phyloP scores from a whole-genome alignment of 1,140 invertebrate species.

The Onthophagus taurus region DNA sequence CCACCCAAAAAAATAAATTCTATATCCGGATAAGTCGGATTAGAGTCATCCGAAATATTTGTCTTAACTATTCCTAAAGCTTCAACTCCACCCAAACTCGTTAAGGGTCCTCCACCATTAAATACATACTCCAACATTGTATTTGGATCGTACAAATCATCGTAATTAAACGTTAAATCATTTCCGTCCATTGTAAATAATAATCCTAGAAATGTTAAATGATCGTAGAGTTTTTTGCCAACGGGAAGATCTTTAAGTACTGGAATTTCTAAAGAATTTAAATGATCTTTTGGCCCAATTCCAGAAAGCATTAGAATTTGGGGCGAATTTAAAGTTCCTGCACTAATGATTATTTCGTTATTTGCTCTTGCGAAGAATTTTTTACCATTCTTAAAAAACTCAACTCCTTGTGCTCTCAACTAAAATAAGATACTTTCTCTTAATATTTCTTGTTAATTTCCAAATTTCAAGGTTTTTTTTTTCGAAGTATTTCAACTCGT shows the following conservation, averaged over 20 bases:
- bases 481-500: too few relatives aligned
- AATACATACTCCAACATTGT: constrained; percentile 26
- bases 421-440: not conserved
- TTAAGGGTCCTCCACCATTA: constrained; percentile 23
- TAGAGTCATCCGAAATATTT: constrained; percentile 26
- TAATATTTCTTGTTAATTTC: not conserved
- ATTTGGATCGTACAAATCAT: not conserved
- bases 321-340: constrained; percentile 78
- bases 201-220: constrained; percentile 39
- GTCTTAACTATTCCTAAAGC: constrained; percentile 44
- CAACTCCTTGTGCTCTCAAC: constrained; percentile 66
- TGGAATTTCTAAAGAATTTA: constrained; percentile 38
- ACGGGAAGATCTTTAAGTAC: constrained; percentile 40
- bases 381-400: constrained; percentile 63
- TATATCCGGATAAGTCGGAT: constrained; percentile 48
- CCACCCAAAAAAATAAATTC: constrained; percentile 47
- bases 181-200: constrained; percentile 24
- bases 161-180: constrained; percentile 13
- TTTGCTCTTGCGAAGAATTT: constrained; percentile 58
- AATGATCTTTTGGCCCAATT: constrained; percentile 54
- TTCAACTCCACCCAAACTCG: constrained; percentile 42
- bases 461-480: not conserved
- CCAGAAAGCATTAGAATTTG: constrained; percentile 75
- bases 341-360: constrained; percentile 82
- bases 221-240: constrained; percentile 47